These are phyloP conservation scores for Scophthalmus maximus DNA, from an alignment of 2,113 vertebrate species.

Conservation along the genomic window DNA sequence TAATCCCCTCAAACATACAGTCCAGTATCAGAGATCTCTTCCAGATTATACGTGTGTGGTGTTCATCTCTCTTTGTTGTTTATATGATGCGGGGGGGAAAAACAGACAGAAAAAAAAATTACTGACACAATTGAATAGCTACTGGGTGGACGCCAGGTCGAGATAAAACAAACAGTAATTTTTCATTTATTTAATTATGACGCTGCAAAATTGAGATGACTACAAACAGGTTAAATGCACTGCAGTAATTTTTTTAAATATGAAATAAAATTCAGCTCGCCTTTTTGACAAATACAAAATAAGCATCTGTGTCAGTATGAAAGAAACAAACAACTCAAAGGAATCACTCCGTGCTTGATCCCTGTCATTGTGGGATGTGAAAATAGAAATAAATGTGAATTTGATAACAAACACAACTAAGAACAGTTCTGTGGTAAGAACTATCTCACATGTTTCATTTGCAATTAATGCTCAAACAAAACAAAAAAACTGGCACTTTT, in stretches of 20 bases:
- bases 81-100: slow-evolving; percentile 1
- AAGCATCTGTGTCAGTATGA: background rate
- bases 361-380: background rate
- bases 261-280: too few relatives aligned
- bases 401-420: background rate
- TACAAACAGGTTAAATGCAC: too few relatives aligned
- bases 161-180: too few relatives aligned
- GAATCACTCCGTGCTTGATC: too few relatives aligned
- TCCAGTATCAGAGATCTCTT: slow-evolving; percentile 23
- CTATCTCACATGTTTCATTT: slow-evolving; percentile 19
- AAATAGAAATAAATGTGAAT: slow-evolving; percentile 10
- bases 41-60: slow-evolving; percentile 32
- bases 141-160: too few relatives aligned
- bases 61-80: slow-evolving; percentile 44
- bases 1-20: slow-evolving; percentile 68
- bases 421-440: slow-evolving; percentile 1
- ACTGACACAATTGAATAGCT: background rate
- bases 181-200: too few relatives aligned
- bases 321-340: too few relatives aligned
- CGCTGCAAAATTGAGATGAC: background rate
- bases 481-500: slow-evolving; percentile 31
- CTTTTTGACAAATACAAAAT: background rate
- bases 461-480: slow-evolving; percentile 56
- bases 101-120: background rate
- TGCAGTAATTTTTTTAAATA: too few relatives aligned